Conservation (phyloP, 2,113 vertebrate genomes). For the Tragelaphus strepsiceros region DNA sequence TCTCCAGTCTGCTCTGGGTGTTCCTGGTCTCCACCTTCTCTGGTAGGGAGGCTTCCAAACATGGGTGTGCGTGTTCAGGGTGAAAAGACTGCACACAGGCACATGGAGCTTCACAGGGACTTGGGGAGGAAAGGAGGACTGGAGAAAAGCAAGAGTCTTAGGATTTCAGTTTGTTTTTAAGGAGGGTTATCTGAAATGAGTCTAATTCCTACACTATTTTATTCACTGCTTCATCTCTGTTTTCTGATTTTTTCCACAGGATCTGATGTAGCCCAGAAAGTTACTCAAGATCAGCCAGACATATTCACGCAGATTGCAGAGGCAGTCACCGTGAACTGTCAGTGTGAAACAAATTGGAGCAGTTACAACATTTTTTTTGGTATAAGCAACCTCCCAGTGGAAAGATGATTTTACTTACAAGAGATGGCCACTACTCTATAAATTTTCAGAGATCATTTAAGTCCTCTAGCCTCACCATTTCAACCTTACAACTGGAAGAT, state of each 20-base stretch:
- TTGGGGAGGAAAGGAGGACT: neutral
- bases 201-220: neutral
- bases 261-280: neutral
- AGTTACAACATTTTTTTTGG: neutral
- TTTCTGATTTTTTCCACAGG: neutral
- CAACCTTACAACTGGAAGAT: neutral
- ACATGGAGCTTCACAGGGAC: neutral
- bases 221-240: neutral
- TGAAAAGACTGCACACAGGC: neutral
- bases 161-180: neutral
- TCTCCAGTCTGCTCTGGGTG: neutral
- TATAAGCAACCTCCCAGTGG: neutral
- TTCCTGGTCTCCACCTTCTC: neutral
- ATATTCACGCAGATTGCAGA: too few species aligned
- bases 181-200: neutral
- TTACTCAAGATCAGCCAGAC: neutral
- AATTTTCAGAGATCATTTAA: neutral
- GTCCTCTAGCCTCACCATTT: neutral
- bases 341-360: rapidly evolving
- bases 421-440: neutral
- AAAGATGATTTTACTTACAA: neutral
- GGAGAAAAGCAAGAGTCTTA: neutral
- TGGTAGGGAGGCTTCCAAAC: neutral
- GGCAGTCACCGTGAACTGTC: neutral
- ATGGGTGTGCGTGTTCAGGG: rapidly evolving